Evolutionary conservation across 1,140 invertebrate genomes (phyloP).

Genomic region (Lerema accius): DNA sequence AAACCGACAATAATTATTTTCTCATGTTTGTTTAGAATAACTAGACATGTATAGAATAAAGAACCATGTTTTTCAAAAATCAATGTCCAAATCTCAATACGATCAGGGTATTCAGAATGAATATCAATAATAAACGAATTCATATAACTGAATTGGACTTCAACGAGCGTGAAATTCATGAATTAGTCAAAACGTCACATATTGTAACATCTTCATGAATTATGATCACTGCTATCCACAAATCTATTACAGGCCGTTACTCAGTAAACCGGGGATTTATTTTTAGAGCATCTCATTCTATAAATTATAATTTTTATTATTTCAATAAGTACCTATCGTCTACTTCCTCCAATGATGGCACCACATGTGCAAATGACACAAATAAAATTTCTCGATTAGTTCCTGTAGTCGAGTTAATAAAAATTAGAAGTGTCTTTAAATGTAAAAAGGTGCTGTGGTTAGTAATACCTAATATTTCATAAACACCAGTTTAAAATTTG

Average conservation of each 20-base stretch:
- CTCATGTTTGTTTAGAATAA: no score
- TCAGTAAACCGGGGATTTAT: slow-evolving; percentile 46
- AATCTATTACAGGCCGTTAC: slow-evolving; percentile 48
- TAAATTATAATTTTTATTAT: slow-evolving; percentile 47
- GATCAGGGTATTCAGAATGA: no score
- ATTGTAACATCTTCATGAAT: slow-evolving; percentile 43
- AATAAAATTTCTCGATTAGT: slow-evolving; percentile 13
- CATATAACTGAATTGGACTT: neutral
- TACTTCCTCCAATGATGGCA: slow-evolving; percentile 41
- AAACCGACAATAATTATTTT: no score
- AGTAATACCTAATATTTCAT: no score
- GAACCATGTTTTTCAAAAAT: no score
- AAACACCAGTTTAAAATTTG: no score
- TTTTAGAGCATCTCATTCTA: slow-evolving; percentile 47
- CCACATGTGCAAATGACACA: slow-evolving; percentile 45
- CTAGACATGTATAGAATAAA: no score
- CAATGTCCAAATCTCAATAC: no score
- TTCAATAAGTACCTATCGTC: slow-evolving; percentile 40
- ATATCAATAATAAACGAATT: slow-evolving; percentile 15
- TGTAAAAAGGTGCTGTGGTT: no score
- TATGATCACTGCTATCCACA: slow-evolving; percentile 39
- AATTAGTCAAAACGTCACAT: slow-evolving; percentile 40
- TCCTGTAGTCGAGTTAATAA: no score
- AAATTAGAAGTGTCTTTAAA: no score
- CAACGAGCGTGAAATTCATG: slow-evolving; percentile 30